These are phyloP conservation scores for Vandiemenella viatica DNA, from an alignment of 2,888 invertebrate genomes.

Conservation along the genomic window DNA sequence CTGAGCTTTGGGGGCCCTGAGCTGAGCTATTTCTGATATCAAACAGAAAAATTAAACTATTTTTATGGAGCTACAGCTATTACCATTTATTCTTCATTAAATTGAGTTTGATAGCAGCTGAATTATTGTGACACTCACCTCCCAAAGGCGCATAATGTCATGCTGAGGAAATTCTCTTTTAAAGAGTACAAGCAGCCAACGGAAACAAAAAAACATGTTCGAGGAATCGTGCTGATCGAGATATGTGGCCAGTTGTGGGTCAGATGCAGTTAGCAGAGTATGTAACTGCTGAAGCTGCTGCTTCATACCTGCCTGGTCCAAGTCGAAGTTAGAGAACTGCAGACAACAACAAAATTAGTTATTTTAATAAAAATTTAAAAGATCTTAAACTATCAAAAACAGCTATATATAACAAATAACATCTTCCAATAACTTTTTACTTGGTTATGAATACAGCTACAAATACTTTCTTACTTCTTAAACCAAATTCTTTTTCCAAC, in stretches of 20 bases:
- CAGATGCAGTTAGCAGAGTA: constrained; percentile 62
- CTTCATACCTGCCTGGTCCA: constrained; percentile 95
- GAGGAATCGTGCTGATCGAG: constrained; percentile 75
- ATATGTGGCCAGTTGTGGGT: constrained; percentile 74
- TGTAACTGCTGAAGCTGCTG: constrained; percentile 74
- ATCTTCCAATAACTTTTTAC: no score
- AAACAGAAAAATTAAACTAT: no score
- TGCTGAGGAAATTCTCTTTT: constrained; percentile 82
- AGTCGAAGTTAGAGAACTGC: constrained; percentile 81
- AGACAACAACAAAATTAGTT: constrained; percentile 16
- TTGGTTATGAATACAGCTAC: no score
- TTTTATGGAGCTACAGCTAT: no score
- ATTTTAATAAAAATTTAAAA: neutral
- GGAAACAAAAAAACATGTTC: constrained; percentile 98
- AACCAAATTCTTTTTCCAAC: no score
- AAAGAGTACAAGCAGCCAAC: constrained; percentile 92
- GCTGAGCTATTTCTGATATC: no score
- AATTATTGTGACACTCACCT: no score
- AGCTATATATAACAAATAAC: neutral
- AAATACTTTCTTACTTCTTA: no score
- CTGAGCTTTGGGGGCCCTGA: no score
- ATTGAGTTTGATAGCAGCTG: no score
- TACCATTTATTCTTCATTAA: no score
- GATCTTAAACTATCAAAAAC: neutral
- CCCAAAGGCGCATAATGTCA: constrained; percentile 87